Conservation (phyloP, 2,113 vertebrate species). For the Boulengeromyrus knoepffleri region DNA sequence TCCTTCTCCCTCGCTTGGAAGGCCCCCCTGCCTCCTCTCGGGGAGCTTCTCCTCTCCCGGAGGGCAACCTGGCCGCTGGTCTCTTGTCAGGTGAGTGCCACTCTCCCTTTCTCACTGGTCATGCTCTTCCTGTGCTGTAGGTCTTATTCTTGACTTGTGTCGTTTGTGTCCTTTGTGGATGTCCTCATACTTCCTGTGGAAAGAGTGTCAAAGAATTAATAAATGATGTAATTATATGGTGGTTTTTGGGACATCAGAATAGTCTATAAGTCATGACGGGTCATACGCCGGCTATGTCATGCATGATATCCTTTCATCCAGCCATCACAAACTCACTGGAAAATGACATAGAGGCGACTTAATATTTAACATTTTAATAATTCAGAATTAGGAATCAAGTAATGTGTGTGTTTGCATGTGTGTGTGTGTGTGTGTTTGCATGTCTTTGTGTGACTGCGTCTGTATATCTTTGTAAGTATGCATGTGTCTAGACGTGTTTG, state of each 20-base stretch:
- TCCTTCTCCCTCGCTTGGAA: slow-evolving; percentile 53
- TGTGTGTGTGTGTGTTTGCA: not conserved
- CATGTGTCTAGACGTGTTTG: not conserved
- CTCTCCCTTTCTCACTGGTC: not conserved
- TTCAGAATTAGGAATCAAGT: not conserved
- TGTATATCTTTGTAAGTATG: not conserved
- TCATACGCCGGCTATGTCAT: not conserved
- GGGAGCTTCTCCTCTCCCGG: slow-evolving; percentile 70
- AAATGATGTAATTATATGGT: not conserved
- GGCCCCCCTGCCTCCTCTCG: slow-evolving; percentile 63
- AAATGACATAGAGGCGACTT: not conserved
- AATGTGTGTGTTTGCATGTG: not conserved
- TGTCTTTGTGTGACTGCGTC: not conserved
- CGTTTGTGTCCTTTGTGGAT: not conserved
- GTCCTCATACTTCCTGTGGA: not conserved
- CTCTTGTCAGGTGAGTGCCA: slow-evolving; percentile 71
- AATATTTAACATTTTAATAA: not conserved
- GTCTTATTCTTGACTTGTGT: not conserved
- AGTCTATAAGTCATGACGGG: not conserved
- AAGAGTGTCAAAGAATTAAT: not conserved
- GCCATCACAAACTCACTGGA: not conserved
- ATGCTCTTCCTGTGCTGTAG: not conserved
- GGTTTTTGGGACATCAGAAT: not conserved
- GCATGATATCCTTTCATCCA: not conserved
- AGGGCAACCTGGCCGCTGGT: slow-evolving; percentile 69